A percentile compares a stretch with the other conserved stretches of the same genome.
Conservation (phyloP, 2,113 vertebrate species). For the Hydrochoerus hydrochaeris region DNA sequence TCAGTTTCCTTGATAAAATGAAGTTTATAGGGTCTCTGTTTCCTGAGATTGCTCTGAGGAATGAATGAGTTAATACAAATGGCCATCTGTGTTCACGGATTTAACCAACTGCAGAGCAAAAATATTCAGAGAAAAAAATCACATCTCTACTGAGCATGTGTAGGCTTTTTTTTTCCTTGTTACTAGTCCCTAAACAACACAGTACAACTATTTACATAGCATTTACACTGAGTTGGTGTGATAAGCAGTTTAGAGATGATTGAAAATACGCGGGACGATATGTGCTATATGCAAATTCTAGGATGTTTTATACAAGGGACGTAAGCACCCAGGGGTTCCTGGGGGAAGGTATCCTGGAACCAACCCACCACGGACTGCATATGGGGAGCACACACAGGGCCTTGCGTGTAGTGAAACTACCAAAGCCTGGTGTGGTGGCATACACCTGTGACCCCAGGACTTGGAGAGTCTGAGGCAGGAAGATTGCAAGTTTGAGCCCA, state of each 20-base stretch:
- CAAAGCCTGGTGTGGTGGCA: neutral
- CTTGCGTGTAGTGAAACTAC: neutral
- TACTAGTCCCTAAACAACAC: neutral
- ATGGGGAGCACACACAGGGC: no score
- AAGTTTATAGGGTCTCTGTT: neutral
- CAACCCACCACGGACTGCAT: neutral
- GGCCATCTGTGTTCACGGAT: neutral
- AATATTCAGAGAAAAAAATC: neutral
- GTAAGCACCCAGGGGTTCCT: no score
- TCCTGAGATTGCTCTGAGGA: neutral
- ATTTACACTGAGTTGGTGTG: neutral
- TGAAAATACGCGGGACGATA: neutral
- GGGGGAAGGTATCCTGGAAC: neutral
- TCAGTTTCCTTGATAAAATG: neutral
- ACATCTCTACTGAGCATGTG: neutral
- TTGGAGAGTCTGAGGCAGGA: neutral
- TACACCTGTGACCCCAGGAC: neutral
- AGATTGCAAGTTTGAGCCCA: neutral
- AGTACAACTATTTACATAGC: no score
- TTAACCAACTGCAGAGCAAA: neutral
- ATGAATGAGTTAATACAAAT: neutral
- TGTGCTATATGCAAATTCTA: neutral
- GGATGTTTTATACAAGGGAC: neutral
- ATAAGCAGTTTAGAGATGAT: neutral
- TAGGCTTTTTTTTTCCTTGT: neutral